Conservation (phyloP, 1,140 invertebrate species). For the Streblospio benedicti region DNA sequence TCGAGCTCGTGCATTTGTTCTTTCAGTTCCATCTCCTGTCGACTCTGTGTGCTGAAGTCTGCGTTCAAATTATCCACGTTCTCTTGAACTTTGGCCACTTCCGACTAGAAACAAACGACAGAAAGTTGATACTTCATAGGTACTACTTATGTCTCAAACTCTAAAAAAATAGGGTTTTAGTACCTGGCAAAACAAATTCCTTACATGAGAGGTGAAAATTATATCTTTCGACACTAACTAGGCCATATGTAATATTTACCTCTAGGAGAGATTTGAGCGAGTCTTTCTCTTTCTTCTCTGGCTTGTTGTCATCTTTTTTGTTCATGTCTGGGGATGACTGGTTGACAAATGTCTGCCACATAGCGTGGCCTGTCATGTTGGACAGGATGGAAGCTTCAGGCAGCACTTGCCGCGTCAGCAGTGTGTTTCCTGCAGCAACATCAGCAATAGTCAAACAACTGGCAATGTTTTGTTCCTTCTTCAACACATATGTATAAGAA, state of each 20-base stretch:
- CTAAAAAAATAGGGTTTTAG: not conserved
- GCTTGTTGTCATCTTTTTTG: not conserved
- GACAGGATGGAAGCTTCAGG: constrained; percentile 30
- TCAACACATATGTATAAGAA: too few species aligned
- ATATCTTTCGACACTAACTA: not conserved
- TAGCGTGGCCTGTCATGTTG: constrained; percentile 41
- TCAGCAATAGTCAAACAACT: not conserved
- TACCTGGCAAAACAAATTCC: not conserved
- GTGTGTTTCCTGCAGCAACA: constrained; percentile 23
- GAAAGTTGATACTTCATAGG: not conserved
- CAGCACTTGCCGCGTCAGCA: constrained; percentile 23
- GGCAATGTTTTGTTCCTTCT: not conserved
- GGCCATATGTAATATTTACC: not conserved
- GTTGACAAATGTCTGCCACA: constrained; percentile 40
- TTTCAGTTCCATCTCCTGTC: not conserved
- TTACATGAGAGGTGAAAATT: not conserved
- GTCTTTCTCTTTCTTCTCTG: not conserved
- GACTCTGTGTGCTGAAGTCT: not conserved
- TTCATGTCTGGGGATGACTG: constrained; percentile 20
- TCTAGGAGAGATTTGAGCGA: not conserved
- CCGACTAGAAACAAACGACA: not conserved
- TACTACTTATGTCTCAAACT: not conserved
- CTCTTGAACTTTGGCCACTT: not conserved
- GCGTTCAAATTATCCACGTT: constrained; percentile 3
- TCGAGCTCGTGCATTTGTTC: constrained; percentile 1